Evolutionary conservation across 2,888 invertebrate genomes (phyloP), one percentile per base, ranked within the genome.

Genomic region (Hydrotaea diabolus): DNA sequence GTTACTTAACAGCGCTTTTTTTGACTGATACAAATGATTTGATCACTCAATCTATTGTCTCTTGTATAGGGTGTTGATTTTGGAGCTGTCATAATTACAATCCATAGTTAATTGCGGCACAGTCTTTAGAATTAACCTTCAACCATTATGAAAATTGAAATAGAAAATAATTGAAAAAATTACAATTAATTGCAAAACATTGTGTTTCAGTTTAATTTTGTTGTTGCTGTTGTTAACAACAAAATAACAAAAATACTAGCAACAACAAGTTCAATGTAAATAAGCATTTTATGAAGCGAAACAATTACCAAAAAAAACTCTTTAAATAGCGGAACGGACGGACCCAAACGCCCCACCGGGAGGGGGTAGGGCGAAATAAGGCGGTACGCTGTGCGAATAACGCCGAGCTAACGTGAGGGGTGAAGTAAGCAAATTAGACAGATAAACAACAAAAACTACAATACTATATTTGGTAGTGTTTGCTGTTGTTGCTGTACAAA

Each of bases 231-330:
- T 64, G n/a, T 17, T 66, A 66, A 43, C 66, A 66, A 66, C 43
- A 43, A 43, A 13, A 39, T 23, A 43, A 46, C 46, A 69, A 23
- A 46, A 21, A 76, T 46, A 66, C 17, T 23, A n/a, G n/a, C n/a
- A n/a, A n/a, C n/a, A n/a, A n/a, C n/a, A n/a, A n/a, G 19, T 43
- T 66, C 76, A 76, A 49, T 19, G 69, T 69, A 62, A 62, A 59
- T 77, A 7, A 39, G 59, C 64, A 76, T 59, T 76, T 79, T 79
- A 73, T 83, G 79, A 79, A 79, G 79, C 83, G 79, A 73, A 71
- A 66, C 57, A 43, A 62, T 72, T 21, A 59, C 55, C n/a, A 39
- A 71, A 57, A 39, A 39, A 31, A 39, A 39, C 39, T 36, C 36
- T 5, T 8, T 5, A 36, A 36, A 36, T 5, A 36, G 36, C 36